Percentiles rank a stretch among this genome's conserved stretches.
These are phyloP conservation scores for Probosciger aterrimus DNA, from an alignment of 2,113 vertebrate genomes.

Conservation along the genomic window DNA sequence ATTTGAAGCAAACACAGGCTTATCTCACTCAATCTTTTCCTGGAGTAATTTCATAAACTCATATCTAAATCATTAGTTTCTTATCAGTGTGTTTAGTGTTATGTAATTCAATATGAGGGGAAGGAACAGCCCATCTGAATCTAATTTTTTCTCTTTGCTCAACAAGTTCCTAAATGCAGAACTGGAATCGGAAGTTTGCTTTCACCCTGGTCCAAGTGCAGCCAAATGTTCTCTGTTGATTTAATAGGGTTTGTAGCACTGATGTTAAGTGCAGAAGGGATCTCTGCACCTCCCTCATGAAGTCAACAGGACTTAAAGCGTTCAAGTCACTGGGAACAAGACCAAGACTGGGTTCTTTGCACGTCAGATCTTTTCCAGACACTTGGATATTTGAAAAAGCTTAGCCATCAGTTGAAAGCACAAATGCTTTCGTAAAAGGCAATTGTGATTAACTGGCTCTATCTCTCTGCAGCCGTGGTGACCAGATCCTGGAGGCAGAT, in stretches of 20 bases:
- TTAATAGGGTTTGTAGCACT: neutral
- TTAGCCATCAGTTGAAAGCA: neutral
- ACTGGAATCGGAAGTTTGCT: neutral
- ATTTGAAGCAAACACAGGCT: constrained; percentile 52
- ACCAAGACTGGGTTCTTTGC: neutral
- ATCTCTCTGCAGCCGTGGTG: constrained; percentile 82
- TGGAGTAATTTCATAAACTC: constrained; percentile 40
- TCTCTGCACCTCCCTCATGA: neutral
- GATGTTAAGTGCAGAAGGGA: neutral
- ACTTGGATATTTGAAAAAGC: neutral
- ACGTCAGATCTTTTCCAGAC: neutral
- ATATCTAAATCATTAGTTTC: constrained; percentile 34
- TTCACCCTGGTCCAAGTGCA: neutral
- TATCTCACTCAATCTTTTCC: constrained; percentile 21
- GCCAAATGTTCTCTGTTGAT: neutral
- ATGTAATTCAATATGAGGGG: constrained; percentile 57
- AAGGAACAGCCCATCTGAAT: constrained; percentile 28
- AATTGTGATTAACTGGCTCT: neutral
- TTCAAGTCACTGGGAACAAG: neutral
- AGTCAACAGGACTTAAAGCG: neutral
- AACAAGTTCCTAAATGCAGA: neutral
- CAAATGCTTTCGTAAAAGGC: neutral
- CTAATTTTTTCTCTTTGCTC: neutral
- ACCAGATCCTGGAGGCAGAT: constrained; percentile 94
- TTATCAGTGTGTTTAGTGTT: constrained; percentile 39